phyloP scores from a whole-genome alignment of 2,888 invertebrate genomes.

The Agrochola lychnidis region DNA sequence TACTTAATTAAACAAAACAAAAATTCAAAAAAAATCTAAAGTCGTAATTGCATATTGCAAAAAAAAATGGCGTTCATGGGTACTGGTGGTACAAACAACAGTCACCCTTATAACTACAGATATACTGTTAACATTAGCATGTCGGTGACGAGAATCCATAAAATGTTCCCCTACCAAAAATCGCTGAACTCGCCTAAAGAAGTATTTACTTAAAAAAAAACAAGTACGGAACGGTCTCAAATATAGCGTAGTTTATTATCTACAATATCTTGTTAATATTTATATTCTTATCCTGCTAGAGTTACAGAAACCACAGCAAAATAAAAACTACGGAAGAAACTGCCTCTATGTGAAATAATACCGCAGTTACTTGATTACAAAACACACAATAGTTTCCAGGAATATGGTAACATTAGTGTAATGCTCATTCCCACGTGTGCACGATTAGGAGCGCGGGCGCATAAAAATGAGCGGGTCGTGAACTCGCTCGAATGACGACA shows the following conservation, averaged over 20 bases:
- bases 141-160: no score
- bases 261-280: neutral
- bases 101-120: no score
- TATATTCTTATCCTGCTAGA: neutral
- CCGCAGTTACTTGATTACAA: slow-evolving; percentile 50
- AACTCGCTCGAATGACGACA: slow-evolving; percentile 65
- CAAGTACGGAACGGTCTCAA: neutral
- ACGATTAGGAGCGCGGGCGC: slow-evolving; percentile 56
- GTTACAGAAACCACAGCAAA: slow-evolving; percentile 32
- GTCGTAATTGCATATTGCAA: no score
- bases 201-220: neutral
- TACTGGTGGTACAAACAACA: no score
- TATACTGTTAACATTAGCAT: no score
- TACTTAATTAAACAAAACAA: no score
- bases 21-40: no score
- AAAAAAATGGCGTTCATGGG: no score
- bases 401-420: slow-evolving; percentile 63
- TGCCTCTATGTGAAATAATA: slow-evolving; percentile 47
- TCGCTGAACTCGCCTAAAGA: no score
- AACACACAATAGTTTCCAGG: slow-evolving; percentile 62
- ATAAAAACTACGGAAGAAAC: slow-evolving; percentile 29
- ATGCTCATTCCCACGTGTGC: slow-evolving; percentile 72
- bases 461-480: slow-evolving; percentile 73
- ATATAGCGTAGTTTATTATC: neutral
- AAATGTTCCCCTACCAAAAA: no score